Percentiles rank a stretch among this genome's conserved stretches.
Conservation (phyloP, 2,113 vertebrate genomes). For the Prunella himalayana region DNA sequence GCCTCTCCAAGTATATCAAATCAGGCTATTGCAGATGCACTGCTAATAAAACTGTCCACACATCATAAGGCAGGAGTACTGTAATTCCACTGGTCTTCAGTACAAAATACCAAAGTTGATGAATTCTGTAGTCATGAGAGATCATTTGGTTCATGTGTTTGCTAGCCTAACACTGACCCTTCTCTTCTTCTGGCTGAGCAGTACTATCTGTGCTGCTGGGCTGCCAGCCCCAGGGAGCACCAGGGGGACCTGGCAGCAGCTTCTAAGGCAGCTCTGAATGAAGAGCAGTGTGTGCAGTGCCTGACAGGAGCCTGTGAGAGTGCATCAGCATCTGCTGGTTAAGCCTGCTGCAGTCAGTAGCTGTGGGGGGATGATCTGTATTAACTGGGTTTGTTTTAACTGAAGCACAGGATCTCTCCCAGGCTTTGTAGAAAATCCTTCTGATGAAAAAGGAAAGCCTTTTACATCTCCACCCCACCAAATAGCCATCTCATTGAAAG, state of each 20-base stretch:
- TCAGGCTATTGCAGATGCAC: background rate
- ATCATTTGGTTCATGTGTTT: background rate
- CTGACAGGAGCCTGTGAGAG: background rate
- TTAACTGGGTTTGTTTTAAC: background rate
- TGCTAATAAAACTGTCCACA: background rate
- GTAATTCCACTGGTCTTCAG: background rate
- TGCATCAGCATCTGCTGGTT: background rate
- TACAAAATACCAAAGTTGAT: background rate
- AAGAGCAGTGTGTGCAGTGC: background rate
- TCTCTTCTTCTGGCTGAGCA: background rate
- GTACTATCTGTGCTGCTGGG: background rate
- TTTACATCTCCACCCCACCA: background rate
- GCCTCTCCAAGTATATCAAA: background rate
- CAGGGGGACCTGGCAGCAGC: background rate
- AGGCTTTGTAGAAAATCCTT: background rate
- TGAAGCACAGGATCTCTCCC: background rate
- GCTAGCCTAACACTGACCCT: background rate
- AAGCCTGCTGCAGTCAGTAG: background rate
- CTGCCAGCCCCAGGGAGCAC: background rate
- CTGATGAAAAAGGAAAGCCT: background rate
- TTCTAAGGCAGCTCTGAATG: background rate
- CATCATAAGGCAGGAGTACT: background rate
- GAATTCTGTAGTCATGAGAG: background rate
- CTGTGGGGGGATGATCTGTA: background rate
- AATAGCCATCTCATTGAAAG: background rate